Conservation (phyloP, 2,797 vertebrate genomes). For the Etheostoma perlongum region DNA sequence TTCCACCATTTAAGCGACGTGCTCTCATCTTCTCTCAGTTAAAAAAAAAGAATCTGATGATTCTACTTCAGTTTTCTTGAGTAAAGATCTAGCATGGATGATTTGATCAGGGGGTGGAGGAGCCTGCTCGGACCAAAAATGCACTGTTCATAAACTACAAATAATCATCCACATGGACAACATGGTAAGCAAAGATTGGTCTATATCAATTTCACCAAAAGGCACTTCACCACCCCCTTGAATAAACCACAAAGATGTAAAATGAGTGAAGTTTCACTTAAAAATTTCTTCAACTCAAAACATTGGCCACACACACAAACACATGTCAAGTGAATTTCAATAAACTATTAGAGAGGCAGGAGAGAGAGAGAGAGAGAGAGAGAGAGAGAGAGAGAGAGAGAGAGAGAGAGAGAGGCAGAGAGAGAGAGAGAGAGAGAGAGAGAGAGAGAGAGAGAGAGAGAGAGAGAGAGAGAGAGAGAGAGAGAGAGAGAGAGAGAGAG, state of each 20-base stretch:
- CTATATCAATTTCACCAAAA: slow-evolving; percentile 57
- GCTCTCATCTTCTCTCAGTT: slow-evolving; percentile 9
- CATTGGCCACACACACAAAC: slow-evolving; percentile 53
- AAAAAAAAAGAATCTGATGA: slow-evolving; percentile 11
- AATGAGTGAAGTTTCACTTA: slow-evolving; percentile 42
- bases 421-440: slow-evolving; percentile 35
- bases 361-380: not conserved
- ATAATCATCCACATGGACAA: slow-evolving; percentile 44
- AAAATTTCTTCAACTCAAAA: slow-evolving; percentile 49
- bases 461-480: slow-evolving; percentile 31
- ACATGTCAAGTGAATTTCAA: slow-evolving; percentile 46
- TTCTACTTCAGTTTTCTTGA: slow-evolving; percentile 13
- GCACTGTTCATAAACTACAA: slow-evolving; percentile 35
- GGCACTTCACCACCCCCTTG: slow-evolving; percentile 67
- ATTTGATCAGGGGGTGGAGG: slow-evolving; percentile 44
- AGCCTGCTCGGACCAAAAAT: slow-evolving; percentile 18
- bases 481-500: slow-evolving; percentile 9
- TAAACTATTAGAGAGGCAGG: slow-evolving; percentile 34
- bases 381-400: slow-evolving; percentile 12
- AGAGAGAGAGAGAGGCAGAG: slow-evolving; percentile 28
- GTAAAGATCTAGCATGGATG: slow-evolving; percentile 26
- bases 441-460: slow-evolving; percentile 32
- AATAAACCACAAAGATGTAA: slow-evolving; percentile 46
- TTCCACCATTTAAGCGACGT: slow-evolving; percentile 2
- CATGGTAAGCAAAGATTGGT: slow-evolving; percentile 24